Conservation (phyloP, 2,797 vertebrate species). For the Falco biarmicus region DNA sequence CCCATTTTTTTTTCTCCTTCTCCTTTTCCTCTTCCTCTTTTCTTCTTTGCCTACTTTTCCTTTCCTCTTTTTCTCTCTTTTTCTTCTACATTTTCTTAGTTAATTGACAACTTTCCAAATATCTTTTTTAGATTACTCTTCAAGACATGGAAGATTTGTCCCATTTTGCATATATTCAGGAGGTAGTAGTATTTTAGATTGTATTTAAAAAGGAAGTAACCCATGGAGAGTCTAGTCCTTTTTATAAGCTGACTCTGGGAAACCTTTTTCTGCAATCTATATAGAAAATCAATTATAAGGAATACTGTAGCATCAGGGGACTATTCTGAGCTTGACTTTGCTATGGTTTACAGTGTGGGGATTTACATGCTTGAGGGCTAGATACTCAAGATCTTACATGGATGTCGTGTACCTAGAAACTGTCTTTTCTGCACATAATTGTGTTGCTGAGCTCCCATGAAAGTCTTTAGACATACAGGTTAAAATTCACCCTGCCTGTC, state of each 20-base stretch:
- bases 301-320: background rate
- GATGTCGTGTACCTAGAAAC: background rate
- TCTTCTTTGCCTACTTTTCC: background rate
- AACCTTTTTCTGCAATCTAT: background rate
- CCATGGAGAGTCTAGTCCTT: background rate
- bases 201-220: background rate
- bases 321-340: background rate
- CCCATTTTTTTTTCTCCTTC: too few species aligned
- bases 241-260: background rate
- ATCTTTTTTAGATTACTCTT: background rate
- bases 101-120: background rate
- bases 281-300: background rate
- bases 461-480: background rate
- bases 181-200: background rate
- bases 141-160: background rate
- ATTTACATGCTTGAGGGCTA: background rate
- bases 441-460: background rate
- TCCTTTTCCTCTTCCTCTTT: background rate
- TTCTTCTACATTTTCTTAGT: background rate
- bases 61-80: background rate
- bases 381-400: background rate
- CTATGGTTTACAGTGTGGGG: background rate
- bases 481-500: background rate
- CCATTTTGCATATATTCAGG: background rate
- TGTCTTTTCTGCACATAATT: background rate